A percentile compares a stretch with the other conserved stretches of the same genome.
phyloP scores from a whole-genome alignment of 37 sponge, comb jelly and placozoan species.

The Chondrilla cf. caribensis region DNA sequence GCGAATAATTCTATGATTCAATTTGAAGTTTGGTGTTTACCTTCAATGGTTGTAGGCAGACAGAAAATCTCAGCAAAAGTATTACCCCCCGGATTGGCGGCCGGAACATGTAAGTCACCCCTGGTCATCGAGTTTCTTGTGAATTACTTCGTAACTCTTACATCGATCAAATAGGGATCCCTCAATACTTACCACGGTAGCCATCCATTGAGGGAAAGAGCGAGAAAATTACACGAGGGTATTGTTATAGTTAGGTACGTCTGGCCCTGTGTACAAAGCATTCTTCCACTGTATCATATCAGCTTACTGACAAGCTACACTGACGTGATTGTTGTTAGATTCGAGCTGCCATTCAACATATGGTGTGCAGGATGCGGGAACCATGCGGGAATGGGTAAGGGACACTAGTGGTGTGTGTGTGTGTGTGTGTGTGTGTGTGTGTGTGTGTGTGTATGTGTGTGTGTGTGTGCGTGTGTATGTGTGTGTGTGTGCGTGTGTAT shows the following conservation, averaged over 20 bases:
- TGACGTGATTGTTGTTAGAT: conserved; percentile 58
- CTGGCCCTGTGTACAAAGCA: neutral
- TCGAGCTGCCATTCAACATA: conserved; percentile 98
- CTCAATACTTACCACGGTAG: conserved; percentile 88
- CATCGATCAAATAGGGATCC: conserved; percentile 89
- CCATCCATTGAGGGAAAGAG: conserved; percentile 95
- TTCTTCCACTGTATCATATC: neutral
- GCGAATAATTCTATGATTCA: neutral
- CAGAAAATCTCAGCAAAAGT: conserved; percentile 96
- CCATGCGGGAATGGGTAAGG: conserved; percentile 87
- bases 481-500: neutral
- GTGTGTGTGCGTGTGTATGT: neutral
- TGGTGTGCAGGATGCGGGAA: conserved; percentile 98
- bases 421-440: too few species aligned
- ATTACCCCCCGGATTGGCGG: conserved; percentile 96
- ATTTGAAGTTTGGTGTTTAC: too few species aligned
- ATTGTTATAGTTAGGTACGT: conserved; percentile 82
- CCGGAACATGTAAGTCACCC: conserved; percentile 76
- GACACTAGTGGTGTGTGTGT: neutral
- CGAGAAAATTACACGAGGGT: conserved; percentile 91
- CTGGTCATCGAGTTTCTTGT: too few species aligned
- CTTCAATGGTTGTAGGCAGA: conserved; percentile 65
- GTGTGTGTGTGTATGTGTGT: too few species aligned
- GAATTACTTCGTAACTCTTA: neutral
- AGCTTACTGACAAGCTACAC: neutral